A percentile compares a stretch with the other conserved stretches of the same genome.
phyloP scores from a whole-genome alignment of 2,888 invertebrate genomes.

The Dynastes tityus region DNA sequence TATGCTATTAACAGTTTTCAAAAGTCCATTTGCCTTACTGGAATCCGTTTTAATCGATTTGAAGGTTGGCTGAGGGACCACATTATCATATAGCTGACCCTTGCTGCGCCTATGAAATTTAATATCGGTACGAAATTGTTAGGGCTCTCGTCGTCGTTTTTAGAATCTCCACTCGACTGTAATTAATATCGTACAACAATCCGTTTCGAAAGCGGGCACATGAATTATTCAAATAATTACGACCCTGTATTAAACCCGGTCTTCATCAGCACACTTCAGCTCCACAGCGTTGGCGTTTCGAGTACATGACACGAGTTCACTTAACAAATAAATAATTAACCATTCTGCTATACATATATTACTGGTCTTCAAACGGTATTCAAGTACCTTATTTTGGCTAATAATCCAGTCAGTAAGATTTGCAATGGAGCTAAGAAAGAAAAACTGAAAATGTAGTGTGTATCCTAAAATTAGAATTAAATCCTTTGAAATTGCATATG shows the following conservation, averaged over 20 bases:
- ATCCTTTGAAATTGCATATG: no score
- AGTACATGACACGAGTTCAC: constrained; percentile 1
- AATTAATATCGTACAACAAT: constrained; percentile 31
- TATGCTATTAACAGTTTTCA: background rate
- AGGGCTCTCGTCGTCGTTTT: constrained; percentile 18
- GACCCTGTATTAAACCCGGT: constrained; percentile 11
- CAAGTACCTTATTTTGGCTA: no score
- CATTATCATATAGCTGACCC: constrained; percentile 15
- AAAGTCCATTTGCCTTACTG: background rate
- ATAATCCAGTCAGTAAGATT: no score
- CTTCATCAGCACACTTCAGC: background rate
- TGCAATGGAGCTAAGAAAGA: no score
- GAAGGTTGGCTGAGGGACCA: background rate
- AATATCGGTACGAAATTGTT: constrained; percentile 7
- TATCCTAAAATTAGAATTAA: no score
- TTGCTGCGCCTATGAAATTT: constrained; percentile 14
- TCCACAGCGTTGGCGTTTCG: background rate
- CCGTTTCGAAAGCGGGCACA: constrained; percentile 14
- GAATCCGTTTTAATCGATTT: background rate
- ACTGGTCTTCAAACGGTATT: no score
- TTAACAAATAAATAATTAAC: constrained; percentile 14
- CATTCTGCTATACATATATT: background rate
- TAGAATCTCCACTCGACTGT: constrained; percentile 22
- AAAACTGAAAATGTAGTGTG: no score
- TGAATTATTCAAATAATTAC: constrained; percentile 39